Percentiles rank a stretch among this genome's conserved stretches.
phyloP scores from a whole-genome alignment of 2,888 invertebrate genomes.

The Drosophila helvetica region DNA sequence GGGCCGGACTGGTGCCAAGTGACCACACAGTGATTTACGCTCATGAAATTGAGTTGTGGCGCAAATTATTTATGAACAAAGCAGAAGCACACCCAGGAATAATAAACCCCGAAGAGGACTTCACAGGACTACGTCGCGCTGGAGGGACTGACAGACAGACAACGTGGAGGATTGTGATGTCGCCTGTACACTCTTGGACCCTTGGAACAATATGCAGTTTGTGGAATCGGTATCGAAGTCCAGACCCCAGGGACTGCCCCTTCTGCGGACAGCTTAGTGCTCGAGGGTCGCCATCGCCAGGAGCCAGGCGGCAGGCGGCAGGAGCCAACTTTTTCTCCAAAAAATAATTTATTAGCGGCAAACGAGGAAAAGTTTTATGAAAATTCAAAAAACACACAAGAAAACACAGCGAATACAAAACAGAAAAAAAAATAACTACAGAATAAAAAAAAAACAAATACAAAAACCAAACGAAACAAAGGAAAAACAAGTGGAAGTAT shows the following conservation, averaged over 20 bases:
- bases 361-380: conserved; percentile 75
- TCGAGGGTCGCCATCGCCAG: neutral
- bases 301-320: neutral
- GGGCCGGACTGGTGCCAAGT: conserved; percentile 47
- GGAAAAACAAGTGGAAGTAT: conserved; percentile 34
- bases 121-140: neutral
- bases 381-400: conserved; percentile 54
- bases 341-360: conserved; percentile 76
- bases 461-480: conserved; percentile 36
- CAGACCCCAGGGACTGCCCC: conserved; percentile 33
- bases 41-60: conserved; percentile 76
- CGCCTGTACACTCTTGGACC: conserved; percentile 13
- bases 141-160: neutral
- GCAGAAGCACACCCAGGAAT: conserved; percentile 64
- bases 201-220: conserved; percentile 44
- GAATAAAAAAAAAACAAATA: neutral
- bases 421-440: conserved; percentile 2
- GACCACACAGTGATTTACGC: conserved; percentile 77
- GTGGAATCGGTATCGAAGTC: conserved; percentile 43
- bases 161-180: conserved; percentile 37
- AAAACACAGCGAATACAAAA: conserved; percentile 3
- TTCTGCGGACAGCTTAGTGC: conserved; percentile 65
- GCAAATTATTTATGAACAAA: conserved; percentile 77
- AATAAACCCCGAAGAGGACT: conserved; percentile 43
- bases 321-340: conserved; percentile 55